Evolutionary conservation across 2,113 vertebrate genomes (phyloP).

Genomic region (Colius striatus): DNA sequence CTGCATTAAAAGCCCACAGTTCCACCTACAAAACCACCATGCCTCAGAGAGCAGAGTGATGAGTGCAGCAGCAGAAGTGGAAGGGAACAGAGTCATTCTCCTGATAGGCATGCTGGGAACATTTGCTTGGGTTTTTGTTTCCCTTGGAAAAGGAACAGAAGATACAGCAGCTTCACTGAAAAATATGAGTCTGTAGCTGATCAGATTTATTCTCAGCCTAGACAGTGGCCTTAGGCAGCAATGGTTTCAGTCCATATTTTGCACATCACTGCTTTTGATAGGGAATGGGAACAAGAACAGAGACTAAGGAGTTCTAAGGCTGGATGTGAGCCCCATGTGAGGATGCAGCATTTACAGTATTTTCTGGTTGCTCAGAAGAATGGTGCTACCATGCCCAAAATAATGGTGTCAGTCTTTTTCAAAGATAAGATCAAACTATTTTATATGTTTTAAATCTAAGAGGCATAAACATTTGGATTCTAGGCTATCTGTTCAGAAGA

Average conservation of each 20-base stretch:
- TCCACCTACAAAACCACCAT: background rate
- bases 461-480: background rate
- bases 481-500: constrained; percentile 17
- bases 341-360: background rate
- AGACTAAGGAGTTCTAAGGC: background rate
- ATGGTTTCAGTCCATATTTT: background rate
- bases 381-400: background rate
- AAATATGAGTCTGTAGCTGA: background rate
- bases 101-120: background rate
- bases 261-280: constrained; percentile 17
- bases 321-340: background rate
- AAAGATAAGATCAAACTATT: background rate
- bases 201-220: background rate
- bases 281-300: background rate
- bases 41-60: background rate
- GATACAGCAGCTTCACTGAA: background rate
- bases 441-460: background rate
- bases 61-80: background rate
- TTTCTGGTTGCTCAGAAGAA: background rate
- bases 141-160: background rate
- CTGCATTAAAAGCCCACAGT: background rate
- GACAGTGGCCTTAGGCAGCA: background rate
- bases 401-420: background rate
- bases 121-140: background rate
- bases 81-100: background rate